phyloP scores from a whole-genome alignment of 2,113 vertebrate species.

The Onychostoma macrolepis region DNA sequence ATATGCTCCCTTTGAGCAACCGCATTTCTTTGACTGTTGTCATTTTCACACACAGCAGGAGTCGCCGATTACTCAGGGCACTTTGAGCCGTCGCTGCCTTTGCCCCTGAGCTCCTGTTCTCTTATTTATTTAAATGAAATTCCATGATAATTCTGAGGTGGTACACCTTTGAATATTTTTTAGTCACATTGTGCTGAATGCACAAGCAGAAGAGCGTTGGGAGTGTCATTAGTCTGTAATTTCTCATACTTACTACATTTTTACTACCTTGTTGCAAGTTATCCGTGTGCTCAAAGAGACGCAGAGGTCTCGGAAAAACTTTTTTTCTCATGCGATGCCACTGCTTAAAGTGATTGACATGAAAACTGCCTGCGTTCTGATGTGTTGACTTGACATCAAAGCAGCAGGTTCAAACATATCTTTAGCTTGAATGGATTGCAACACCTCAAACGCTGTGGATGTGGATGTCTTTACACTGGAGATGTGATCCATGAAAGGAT shows the following conservation, averaged over 20 bases:
- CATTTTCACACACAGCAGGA: slow-evolving; percentile 37
- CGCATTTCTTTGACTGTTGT: slow-evolving; percentile 37
- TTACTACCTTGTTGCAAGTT: neutral
- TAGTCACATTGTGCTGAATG: neutral
- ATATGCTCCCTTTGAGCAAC: slow-evolving; percentile 40
- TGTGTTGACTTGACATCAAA: slow-evolving; percentile 37
- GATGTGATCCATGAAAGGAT: slow-evolving; percentile 5
- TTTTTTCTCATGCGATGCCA: neutral
- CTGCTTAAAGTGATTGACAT: slow-evolving; percentile 10
- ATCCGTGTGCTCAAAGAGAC: neutral
- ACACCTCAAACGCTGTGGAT: neutral
- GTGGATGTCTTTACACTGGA: neutral
- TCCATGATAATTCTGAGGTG: slow-evolving; percentile 38
- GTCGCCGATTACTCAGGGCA: slow-evolving; percentile 22
- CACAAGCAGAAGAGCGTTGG: neutral
- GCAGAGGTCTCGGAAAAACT: neutral
- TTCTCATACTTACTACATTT: neutral
- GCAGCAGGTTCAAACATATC: slow-evolving; percentile 17
- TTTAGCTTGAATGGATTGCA: neutral
- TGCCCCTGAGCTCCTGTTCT: slow-evolving; percentile 1
- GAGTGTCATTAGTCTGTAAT: neutral
- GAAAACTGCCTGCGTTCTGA: neutral
- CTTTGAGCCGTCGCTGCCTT: slow-evolving; percentile 14
- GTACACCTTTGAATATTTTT: slow-evolving; percentile 32
- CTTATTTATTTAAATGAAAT: slow-evolving; percentile 12